These are phyloP conservation scores for Thalassarche chlororhynchos DNA, from an alignment of 2,113 vertebrate genomes.

Conservation along the genomic window DNA sequence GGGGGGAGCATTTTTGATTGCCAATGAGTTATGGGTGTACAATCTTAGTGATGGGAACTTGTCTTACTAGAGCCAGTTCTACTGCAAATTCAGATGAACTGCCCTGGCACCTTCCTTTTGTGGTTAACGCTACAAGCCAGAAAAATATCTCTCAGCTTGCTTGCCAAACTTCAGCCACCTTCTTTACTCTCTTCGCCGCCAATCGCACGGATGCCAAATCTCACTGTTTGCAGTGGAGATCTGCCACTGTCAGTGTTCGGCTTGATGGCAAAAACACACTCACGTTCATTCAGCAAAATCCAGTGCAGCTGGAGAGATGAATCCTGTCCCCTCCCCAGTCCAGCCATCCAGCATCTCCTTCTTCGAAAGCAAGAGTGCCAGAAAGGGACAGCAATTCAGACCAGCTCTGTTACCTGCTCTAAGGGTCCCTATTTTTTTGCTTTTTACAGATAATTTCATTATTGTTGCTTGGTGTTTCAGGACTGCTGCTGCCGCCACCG, in stretches of 20 bases:
- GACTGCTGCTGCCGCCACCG: accelerated
- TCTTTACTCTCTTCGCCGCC: background rate
- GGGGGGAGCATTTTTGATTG: background rate
- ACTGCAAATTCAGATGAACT: background rate
- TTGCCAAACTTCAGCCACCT: background rate
- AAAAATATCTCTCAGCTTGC: background rate
- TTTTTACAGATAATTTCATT: background rate
- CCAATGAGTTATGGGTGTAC: background rate
- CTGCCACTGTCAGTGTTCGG: background rate
- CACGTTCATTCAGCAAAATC: background rate
- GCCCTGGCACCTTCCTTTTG: background rate
- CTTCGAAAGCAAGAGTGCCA: background rate
- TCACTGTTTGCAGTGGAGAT: background rate
- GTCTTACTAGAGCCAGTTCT: background rate
- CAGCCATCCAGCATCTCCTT: background rate
- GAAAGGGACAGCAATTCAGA: background rate
- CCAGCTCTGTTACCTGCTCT: background rate
- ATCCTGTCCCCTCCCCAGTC: background rate
- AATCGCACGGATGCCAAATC: background rate
- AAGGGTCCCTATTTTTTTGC: background rate
- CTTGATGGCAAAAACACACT: accelerated
- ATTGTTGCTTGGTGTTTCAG: background rate
- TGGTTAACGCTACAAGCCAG: background rate
- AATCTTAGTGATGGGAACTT: background rate
- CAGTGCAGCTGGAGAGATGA: background rate